Base-by-base conservation (phyloP, 2,888 invertebrate genomes). In the Meloe dianella region DNA sequence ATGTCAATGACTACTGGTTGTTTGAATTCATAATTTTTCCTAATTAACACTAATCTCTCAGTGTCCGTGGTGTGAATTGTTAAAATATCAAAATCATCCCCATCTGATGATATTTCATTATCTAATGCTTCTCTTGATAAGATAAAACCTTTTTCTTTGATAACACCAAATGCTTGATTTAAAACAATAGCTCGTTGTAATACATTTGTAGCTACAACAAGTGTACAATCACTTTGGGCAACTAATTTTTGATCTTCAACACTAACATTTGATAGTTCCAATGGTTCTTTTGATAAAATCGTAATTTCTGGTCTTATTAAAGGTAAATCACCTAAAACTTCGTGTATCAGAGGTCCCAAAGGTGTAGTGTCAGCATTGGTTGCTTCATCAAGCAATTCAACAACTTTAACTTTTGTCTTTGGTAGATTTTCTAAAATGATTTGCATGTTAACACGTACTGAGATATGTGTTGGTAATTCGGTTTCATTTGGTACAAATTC, bases 251-350 rank as follows among this genome's bases (percentile, higher is more conserved):
- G 89, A 62, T 91, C 89, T 70, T 89, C 88, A 0, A 91, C 84
- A 2, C 86, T 86, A 0, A 92, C 84, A 32, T 85, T 82, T 0
- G 82, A 71, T 0, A 87, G 85, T 73, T 89, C 78, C 57, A 86
- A 84, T 12, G 85, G 73, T 0, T 86, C 84, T 58, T 87, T 86
- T 20, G 85, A 83, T 71, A 90, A 77, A 0, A 92, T 80, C 60
- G 86, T 82, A 0, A 90, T 83, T 60, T 92, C 91, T 0, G 91
- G 88, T 73, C 91, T 90, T 7, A 91, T 85, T 12, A 91, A 78
- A 0, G 92, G 92, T 35, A 91, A 78, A 73, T 92, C 90, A 56
- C 87, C 88, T 0, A 92, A 83, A 0, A 88, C 82, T 5, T 89
- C 86, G 4, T 84, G 81, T 9, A 93, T 85, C 14, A 83, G 71